These are phyloP conservation scores for cat (Felis catus) DNA, from an alignment of 2,113 vertebrate species.

Conservation along the genomic window DNA sequence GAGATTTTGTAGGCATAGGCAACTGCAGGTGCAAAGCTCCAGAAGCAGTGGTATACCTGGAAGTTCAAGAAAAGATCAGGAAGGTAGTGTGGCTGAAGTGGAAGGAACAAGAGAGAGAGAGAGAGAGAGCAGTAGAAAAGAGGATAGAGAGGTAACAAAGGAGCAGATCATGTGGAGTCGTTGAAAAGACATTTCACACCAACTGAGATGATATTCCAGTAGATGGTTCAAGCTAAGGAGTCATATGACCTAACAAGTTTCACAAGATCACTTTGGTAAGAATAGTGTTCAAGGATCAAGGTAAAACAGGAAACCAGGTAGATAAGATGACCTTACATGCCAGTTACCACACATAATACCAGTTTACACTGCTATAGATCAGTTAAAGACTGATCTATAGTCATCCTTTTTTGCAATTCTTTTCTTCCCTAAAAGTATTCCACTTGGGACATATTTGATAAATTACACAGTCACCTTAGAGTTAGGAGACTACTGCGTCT, in stretches of 20 bases:
- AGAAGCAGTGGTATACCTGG: background rate
- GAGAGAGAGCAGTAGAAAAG: no score
- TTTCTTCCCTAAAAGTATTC: background rate
- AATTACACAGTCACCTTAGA: background rate
- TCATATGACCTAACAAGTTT: background rate
- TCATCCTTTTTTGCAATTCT: background rate
- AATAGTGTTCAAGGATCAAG: background rate
- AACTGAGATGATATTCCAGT: background rate
- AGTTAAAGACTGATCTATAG: background rate
- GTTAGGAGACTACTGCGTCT: background rate
- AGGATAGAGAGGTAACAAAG: background rate
- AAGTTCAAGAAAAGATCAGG: background rate
- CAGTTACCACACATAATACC: background rate
- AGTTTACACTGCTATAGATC: background rate
- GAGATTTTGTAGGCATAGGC: background rate
- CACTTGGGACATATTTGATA: background rate
- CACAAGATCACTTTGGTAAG: no score
- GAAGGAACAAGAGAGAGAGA: background rate
- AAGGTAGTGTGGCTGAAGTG: background rate
- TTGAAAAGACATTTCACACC: background rate
- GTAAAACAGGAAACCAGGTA: background rate
- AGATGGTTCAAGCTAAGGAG: no score
- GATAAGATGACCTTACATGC: background rate
- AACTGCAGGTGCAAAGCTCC: background rate
- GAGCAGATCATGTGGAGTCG: background rate